phyloP scores from a whole-genome alignment of 1,140 invertebrate species.

The Drosophila tsacasi region DNA sequence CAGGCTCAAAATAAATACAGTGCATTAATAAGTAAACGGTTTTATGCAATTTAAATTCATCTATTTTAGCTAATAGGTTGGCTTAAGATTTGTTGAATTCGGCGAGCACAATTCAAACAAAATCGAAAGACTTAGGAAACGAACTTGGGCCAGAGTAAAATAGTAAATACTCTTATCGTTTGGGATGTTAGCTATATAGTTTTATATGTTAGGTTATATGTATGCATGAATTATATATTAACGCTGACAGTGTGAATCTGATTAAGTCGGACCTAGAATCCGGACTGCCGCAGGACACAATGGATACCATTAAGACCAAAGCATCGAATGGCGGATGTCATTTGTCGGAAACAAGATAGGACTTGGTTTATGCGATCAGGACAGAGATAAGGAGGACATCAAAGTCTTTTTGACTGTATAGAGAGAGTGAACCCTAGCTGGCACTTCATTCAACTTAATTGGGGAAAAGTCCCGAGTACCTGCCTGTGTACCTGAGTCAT shows the following conservation, averaged over 20 bases:
- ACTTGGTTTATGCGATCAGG: slow-evolving; percentile 16
- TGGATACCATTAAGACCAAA: background rate
- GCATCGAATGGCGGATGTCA: background rate
- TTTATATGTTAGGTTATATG: background rate
- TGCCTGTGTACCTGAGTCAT: slow-evolving; percentile 54
- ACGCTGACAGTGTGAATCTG: background rate
- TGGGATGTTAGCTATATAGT: background rate
- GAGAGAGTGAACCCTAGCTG: slow-evolving; percentile 7
- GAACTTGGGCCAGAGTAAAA: slow-evolving; percentile 16
- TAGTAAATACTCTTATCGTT: background rate
- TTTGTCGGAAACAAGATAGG: slow-evolving; percentile 11
- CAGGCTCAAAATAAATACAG: slow-evolving; percentile 56
- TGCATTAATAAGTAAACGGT: slow-evolving; percentile 57
- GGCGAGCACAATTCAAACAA: background rate
- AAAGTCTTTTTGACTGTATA: slow-evolving; percentile 10
- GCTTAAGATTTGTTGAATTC: slow-evolving; percentile 33
- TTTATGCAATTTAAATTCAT: slow-evolving; percentile 62
- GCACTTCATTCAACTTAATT: slow-evolving; percentile 55
- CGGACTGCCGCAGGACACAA: background rate
- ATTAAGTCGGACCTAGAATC: background rate
- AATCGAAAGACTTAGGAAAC: slow-evolving; percentile 56
- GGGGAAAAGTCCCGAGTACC: slow-evolving; percentile 28
- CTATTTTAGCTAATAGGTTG: slow-evolving; percentile 57
- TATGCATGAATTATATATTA: background rate
- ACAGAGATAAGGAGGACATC: slow-evolving; percentile 16